A percentile compares a stretch with the other conserved stretches of the same genome.
Conservation (phyloP, 2,888 invertebrate species). For the Tholera decimalis region DNA sequence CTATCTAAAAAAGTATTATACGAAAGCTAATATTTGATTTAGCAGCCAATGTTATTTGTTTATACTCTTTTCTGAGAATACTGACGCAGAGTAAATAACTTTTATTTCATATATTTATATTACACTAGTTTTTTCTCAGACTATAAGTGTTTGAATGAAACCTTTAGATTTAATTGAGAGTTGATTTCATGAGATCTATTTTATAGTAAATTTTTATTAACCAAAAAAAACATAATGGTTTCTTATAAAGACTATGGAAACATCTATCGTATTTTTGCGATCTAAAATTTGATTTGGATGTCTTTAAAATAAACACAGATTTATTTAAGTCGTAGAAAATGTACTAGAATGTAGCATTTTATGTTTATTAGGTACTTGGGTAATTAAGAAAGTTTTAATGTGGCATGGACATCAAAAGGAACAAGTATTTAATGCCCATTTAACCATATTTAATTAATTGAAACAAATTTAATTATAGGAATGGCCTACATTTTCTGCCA, state of each 20-base stretch:
- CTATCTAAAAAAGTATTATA: conserved; percentile 15
- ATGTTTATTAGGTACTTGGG: not conserved
- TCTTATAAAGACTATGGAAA: not conserved
- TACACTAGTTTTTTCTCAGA: conserved; percentile 33
- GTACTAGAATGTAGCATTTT: not conserved
- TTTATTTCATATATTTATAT: conserved; percentile 20
- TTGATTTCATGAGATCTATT: conserved; percentile 22
- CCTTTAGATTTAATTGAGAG: conserved; percentile 7
- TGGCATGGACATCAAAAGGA: conserved; percentile 16
- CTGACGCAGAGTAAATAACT: conserved; percentile 22
- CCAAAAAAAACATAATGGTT: not conserved
- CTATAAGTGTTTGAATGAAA: conserved; percentile 43
- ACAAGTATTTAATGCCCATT: conserved; percentile 16
- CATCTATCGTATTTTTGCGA: not conserved
- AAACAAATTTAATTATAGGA: conserved; percentile 46
- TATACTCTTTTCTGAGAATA: conserved; percentile 30
- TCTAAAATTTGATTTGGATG: not conserved
- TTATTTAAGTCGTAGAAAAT: not conserved
- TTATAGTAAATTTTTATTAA: conserved; percentile 4
- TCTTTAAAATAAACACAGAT: not conserved
- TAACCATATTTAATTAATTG: conserved; percentile 25
- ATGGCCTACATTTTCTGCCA: conserved; percentile 24
- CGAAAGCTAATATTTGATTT: conserved; percentile 44
- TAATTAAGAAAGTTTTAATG: conserved; percentile 7
- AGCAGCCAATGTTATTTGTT: conserved; percentile 34